Percentiles rank a stretch among this genome's conserved stretches.
Evolutionary conservation across 1,140 invertebrate species (phyloP).

Genomic region (Papilio polyxenes): DNA sequence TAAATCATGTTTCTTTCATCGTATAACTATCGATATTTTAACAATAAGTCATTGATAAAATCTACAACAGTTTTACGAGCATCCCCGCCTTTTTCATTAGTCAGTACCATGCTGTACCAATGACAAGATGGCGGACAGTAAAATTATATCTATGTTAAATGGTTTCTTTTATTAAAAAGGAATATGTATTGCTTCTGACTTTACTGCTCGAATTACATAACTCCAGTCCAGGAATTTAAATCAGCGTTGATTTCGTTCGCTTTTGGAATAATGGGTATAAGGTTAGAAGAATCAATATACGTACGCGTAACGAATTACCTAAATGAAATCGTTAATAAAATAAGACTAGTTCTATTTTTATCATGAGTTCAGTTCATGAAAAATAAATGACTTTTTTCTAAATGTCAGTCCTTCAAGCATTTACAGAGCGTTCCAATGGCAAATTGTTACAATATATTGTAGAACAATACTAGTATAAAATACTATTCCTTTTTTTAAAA

Average conservation of each 20-base stretch:
- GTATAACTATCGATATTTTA: not conserved
- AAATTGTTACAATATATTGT: not conserved
- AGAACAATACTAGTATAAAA: too few species aligned
- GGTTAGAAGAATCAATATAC: not conserved
- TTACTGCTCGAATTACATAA: too few species aligned
- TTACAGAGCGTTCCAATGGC: not conserved
- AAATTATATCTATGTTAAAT: not conserved
- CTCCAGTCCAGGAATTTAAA: too few species aligned
- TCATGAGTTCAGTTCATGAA: not conserved
- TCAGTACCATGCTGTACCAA: conserved; percentile 15
- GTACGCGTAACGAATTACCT: not conserved
- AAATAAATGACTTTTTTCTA: not conserved
- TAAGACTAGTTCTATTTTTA: not conserved
- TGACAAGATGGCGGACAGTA: conserved; percentile 18
- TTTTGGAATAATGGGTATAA: too few species aligned
- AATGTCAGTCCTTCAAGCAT: not conserved
- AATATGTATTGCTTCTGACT: too few species aligned
- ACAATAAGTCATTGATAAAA: not conserved
- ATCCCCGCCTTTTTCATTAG: not conserved
- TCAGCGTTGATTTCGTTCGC: too few species aligned
- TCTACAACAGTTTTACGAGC: not conserved
- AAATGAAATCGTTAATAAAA: not conserved
- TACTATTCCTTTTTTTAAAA: too few species aligned
- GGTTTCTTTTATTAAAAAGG: not conserved
- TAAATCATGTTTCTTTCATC: not conserved